A percentile compares a stretch with the other conserved stretches of the same genome.
phyloP scores from a whole-genome alignment of 2,888 invertebrate species.

The Scaptomyza flava region DNA sequence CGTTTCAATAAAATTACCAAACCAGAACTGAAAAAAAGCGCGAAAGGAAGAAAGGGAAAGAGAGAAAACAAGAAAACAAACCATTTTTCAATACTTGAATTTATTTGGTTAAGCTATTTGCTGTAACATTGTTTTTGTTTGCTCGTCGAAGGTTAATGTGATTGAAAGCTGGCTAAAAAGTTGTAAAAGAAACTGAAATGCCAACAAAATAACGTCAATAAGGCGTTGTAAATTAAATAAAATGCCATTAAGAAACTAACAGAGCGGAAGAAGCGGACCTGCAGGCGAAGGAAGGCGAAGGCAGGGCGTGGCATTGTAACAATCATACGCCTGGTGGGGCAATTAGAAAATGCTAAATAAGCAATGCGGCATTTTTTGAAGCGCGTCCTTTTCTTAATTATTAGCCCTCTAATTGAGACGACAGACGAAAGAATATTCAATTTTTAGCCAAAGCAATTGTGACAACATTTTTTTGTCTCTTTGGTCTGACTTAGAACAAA shows the following conservation, averaged over 20 bases:
- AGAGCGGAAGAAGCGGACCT: background rate
- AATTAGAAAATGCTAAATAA: slow-evolving; percentile 72
- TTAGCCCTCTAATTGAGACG: too few relatives aligned
- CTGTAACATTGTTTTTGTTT: background rate
- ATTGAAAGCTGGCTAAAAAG: background rate
- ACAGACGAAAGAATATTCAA: slow-evolving; percentile 58
- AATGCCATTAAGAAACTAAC: slow-evolving; percentile 50
- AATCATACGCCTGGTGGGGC: slow-evolving; percentile 70
- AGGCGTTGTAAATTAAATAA: slow-evolving; percentile 47
- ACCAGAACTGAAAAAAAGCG: background rate
- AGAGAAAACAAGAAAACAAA: too few relatives aligned
- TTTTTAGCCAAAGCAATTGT: slow-evolving; percentile 60
- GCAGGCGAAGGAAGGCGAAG: too few relatives aligned
- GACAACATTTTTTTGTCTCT: slow-evolving; percentile 42
- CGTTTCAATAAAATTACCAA: slow-evolving; percentile 40
- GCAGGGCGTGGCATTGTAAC: slow-evolving; percentile 20
- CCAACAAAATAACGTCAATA: slow-evolving; percentile 42
- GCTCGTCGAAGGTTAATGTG: slow-evolving; percentile 18
- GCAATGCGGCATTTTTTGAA: slow-evolving; percentile 21
- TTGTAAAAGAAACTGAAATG: slow-evolving; percentile 13
- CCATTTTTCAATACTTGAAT: background rate
- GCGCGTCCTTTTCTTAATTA: too few relatives aligned
- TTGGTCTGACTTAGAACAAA: background rate
- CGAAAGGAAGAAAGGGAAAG: background rate
- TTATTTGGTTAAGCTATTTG: background rate